A percentile compares a stretch with the other conserved stretches of the same genome.
Evolutionary conservation across 2,888 invertebrate species (phyloP).

Genomic region (Cephus pulcher): DNA sequence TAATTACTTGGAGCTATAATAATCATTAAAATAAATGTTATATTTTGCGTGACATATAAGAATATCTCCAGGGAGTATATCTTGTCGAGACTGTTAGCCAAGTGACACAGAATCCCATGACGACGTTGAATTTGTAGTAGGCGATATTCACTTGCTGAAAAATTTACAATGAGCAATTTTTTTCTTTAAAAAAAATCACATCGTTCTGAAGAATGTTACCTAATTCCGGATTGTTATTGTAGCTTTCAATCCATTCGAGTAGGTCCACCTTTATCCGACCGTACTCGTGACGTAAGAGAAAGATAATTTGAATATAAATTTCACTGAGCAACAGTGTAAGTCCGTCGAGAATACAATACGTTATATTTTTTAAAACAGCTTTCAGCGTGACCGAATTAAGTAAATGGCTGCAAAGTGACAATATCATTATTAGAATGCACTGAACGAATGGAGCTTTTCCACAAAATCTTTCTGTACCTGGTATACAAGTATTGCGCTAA

Average conservation of each 20-base stretch:
- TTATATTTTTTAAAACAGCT: rapidly evolving
- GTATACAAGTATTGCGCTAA: background rate
- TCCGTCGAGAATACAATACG: background rate
- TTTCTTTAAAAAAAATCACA: background rate
- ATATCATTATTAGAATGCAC: background rate
- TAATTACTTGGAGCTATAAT: background rate
- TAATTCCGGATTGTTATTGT: background rate
- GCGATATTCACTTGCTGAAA: background rate
- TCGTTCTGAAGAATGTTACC: background rate
- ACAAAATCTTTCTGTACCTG: background rate
- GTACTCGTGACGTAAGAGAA: background rate
- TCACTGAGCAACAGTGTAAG: background rate
- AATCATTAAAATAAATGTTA: background rate
- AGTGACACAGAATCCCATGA: background rate
- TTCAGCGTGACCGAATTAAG: background rate
- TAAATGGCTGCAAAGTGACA: background rate
- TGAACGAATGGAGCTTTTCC: background rate
- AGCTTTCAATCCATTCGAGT: background rate
- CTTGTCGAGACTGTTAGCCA: background rate
- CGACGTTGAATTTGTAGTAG: background rate
- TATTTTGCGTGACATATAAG: background rate
- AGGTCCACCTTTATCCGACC: background rate
- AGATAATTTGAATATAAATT: background rate
- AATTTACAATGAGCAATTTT: background rate
- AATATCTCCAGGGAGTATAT: background rate